Base-by-base conservation (phyloP, 2,888 invertebrate genomes). In the Agrypnus murinus region DNA sequence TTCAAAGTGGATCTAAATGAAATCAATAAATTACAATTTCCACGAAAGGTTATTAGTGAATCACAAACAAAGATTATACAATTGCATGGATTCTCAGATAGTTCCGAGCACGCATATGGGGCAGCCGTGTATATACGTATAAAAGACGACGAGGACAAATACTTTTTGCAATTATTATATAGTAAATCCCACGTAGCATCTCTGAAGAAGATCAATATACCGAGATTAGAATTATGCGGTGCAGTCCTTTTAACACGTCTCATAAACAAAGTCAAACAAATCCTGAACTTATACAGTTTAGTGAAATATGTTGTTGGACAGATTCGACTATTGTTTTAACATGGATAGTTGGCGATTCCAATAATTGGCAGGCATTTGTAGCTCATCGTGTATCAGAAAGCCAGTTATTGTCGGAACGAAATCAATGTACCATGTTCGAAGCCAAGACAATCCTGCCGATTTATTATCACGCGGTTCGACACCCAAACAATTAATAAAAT, bases 301-400 rank as follows among this genome's bases (percentile, higher is more conserved):
- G 40, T 1, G n/a, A 9, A 67, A 40, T 48, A 71, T 1, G 69
- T 17, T 14, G n/a, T n/a, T n/a, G n/a, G n/a, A n/a, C n/a, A n/a
- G n/a, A n/a, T n/a, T n/a, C n/a, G n/a, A n/a, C n/a, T n/a, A n/a
- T n/a, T n/a, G n/a, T n/a, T n/a, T n/a, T n/a, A n/a, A n/a, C n/a
- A n/a, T n/a, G n/a, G n/a, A 75, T 67, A 19, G 80, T 77, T 78
- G 74, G 78, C 1, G 82, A 83, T 63, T 82, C 80, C 0, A 77
- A 0, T 9, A 17, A 34, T 59, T 71, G 2, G 19, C n/a, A n/a
- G n/a, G n/a, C n/a, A n/a, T n/a, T n/a, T n/a, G n/a, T n/a, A n/a
- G n/a, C n/a, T n/a, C n/a, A 60, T 12, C 68, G 68, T 17, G 78
- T 78, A 50, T 75, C 77, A n/a, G 79, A 77, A 0, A n/a, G n/a